Conservation (phyloP, 2,797 vertebrate species). For the Discoglossus pictus region DNA sequence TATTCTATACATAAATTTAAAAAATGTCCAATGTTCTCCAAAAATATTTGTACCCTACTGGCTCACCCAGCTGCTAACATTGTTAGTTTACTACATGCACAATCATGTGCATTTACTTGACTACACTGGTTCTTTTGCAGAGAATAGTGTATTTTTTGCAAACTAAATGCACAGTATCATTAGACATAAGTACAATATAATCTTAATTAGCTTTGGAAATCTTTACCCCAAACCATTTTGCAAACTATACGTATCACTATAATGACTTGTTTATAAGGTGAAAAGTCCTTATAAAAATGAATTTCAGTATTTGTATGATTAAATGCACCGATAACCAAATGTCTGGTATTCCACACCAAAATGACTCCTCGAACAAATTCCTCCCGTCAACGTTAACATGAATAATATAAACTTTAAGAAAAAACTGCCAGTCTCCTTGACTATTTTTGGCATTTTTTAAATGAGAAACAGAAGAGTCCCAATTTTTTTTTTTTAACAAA, state of each 20-base stretch:
- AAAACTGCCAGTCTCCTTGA: constrained; percentile 40
- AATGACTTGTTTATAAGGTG: constrained; percentile 20
- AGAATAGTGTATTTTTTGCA: no score
- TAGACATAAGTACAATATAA: no score
- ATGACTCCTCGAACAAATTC: constrained; percentile 3
- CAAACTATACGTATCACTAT: not conserved
- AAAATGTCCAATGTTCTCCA: no score
- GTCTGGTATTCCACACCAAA: not conserved
- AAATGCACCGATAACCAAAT: constrained; percentile 3
- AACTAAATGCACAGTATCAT: no score
- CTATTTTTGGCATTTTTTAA: constrained; percentile 38
- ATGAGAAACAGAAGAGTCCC: constrained; percentile 23
- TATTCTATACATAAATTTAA: no score
- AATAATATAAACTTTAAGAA: not conserved
- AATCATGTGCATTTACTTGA: no score
- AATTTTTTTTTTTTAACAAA: constrained; percentile 28
- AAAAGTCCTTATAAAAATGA: not conserved
- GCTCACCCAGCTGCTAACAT: no score
- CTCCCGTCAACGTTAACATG: constrained; percentile 11
- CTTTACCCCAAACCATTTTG: not conserved
- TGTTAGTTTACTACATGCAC: no score
- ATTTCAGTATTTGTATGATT: not conserved
- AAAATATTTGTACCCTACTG: no score
- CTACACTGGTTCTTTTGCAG: no score
- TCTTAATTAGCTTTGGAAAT: no score